A percentile compares a stretch with the other conserved stretches of the same genome.
phyloP scores from a whole-genome alignment of 2,888 invertebrate genomes.

The Drosophila kuntzei region DNA sequence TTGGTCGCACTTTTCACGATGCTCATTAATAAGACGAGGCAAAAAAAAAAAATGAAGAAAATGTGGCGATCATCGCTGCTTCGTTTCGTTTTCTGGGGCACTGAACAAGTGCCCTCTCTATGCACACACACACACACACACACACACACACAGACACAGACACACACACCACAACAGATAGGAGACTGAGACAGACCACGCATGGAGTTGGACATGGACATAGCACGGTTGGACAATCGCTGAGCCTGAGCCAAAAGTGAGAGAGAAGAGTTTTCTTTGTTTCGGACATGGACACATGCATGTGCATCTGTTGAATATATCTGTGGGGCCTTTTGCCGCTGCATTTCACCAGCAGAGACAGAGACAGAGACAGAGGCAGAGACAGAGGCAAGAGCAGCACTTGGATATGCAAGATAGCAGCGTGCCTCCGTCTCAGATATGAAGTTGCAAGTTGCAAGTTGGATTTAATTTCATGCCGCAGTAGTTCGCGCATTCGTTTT shows the following conservation, averaged over 20 bases:
- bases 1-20: slow-evolving; percentile 84
- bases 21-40: slow-evolving; percentile 81
- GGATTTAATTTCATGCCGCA: slow-evolving; percentile 84
- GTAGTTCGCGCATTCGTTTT: slow-evolving; percentile 80
- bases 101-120: slow-evolving; percentile 81
- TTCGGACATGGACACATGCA: slow-evolving; percentile 75
- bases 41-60: slow-evolving; percentile 66
- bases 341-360: slow-evolving; percentile 58
- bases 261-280: slow-evolving; percentile 77
- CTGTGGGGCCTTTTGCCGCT: slow-evolving; percentile 55
- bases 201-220: slow-evolving; percentile 55
- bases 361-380: not conserved
- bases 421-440: slow-evolving; percentile 30
- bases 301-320: slow-evolving; percentile 71
- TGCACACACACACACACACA: slow-evolving; percentile 48
- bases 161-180: slow-evolving; percentile 7
- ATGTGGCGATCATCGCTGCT: slow-evolving; percentile 72
- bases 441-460: slow-evolving; percentile 57
- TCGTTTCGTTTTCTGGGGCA: slow-evolving; percentile 66
- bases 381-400: slow-evolving; percentile 31
- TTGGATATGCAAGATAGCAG: slow-evolving; percentile 79
- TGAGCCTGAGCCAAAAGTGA: slow-evolving; percentile 37
- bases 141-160: slow-evolving; percentile 4
- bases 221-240: slow-evolving; percentile 77
- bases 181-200: slow-evolving; percentile 14